These are phyloP conservation scores for Anarrhichthys ocellatus DNA, from an alignment of 2,113 vertebrate species.

Conservation along the genomic window DNA sequence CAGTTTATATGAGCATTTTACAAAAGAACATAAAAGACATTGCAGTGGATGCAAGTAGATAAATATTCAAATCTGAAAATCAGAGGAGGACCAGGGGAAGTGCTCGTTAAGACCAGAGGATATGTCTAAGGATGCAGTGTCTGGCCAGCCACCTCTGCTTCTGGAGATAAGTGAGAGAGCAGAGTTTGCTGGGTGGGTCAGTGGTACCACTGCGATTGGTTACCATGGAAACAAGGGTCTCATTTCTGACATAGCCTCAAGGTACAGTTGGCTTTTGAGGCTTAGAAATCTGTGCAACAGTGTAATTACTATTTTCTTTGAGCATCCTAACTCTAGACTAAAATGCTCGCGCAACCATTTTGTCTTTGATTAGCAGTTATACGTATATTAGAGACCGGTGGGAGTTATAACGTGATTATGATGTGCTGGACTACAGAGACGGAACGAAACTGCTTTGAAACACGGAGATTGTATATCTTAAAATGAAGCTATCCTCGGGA, in stretches of 20 bases:
- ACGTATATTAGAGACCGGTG: not conserved
- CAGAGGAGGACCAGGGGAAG: too few species aligned
- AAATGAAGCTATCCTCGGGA: not conserved
- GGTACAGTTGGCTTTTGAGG: conserved; percentile 5
- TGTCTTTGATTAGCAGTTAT: not conserved
- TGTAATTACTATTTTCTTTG: not conserved
- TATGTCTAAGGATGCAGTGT: not conserved
- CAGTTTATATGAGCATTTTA: not conserved
- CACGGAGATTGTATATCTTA: not conserved
- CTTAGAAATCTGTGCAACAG: not conserved
- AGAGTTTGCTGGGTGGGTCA: conserved; percentile 41
- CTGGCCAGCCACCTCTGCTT: not conserved
- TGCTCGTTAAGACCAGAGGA: not conserved
- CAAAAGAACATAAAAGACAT: not conserved
- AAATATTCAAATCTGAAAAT: not conserved
- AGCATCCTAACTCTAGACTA: not conserved
- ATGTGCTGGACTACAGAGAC: not conserved
- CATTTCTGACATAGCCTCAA: conserved; percentile 4
- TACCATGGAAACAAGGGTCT: conserved; percentile 55
- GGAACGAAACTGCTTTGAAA: not conserved
- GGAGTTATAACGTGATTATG: not conserved
- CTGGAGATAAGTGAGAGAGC: conserved; percentile 24
- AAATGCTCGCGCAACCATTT: not conserved
- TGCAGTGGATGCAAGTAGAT: not conserved
- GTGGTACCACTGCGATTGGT: conserved; percentile 38